Percentiles rank a stretch among this genome's conserved stretches.
Conservation (phyloP, 2,888 invertebrate species). For the Endomychus coccineus region DNA sequence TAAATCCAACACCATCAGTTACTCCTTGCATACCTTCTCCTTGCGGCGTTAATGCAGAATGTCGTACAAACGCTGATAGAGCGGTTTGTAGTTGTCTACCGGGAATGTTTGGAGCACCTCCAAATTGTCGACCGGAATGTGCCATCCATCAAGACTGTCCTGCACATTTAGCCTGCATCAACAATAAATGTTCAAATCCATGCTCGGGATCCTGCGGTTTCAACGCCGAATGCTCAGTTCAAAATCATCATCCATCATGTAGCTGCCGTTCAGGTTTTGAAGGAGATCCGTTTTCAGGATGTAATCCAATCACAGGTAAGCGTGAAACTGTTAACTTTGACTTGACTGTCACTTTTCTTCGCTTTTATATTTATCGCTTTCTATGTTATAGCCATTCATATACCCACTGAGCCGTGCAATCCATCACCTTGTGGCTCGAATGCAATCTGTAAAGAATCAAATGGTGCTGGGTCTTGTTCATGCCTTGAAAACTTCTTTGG, state of each 20-base stretch:
- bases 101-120: slow-evolving; percentile 72
- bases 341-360: not conserved
- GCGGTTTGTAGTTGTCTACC: slow-evolving; percentile 67
- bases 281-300: slow-evolving; percentile 74
- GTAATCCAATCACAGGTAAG: slow-evolving; percentile 50
- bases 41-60: slow-evolving; percentile 63
- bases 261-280: slow-evolving; percentile 65
- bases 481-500: slow-evolving; percentile 69
- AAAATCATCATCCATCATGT: slow-evolving; percentile 70
- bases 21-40: slow-evolving; percentile 68
- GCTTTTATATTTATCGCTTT: slow-evolving; percentile 11
- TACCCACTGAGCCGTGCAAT: slow-evolving; percentile 64
- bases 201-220: slow-evolving; percentile 70
- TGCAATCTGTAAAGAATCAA: slow-evolving; percentile 66
- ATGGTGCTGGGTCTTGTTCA: slow-evolving; percentile 68
- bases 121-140: slow-evolving; percentile 70
- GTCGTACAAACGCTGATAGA: slow-evolving; percentile 54
- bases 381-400: slow-evolving; percentile 43
- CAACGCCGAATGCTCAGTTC: slow-evolving; percentile 65
- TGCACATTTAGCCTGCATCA: slow-evolving; percentile 62
- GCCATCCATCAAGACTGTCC: slow-evolving; percentile 73
- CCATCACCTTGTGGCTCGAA: slow-evolving; percentile 75
- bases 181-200: slow-evolving; percentile 66
- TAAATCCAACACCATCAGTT: slow-evolving; percentile 36
- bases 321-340: not conserved